phyloP scores from a whole-genome alignment of 1,140 invertebrate species.

The Ruditapes philippinarum region DNA sequence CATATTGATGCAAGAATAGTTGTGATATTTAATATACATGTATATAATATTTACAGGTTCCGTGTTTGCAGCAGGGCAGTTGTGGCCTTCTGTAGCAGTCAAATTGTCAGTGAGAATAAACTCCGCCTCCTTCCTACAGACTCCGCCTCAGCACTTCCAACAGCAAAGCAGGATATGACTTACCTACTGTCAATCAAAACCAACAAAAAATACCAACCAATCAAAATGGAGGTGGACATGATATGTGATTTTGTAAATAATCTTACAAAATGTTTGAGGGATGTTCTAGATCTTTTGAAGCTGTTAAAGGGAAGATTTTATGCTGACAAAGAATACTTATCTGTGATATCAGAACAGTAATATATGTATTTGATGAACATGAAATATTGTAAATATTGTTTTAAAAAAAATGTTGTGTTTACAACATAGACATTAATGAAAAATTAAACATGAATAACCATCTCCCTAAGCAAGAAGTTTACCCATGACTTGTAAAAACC shows the following conservation, averaged over 20 bases:
- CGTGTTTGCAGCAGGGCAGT: conserved; percentile 47
- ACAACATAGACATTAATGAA: neutral
- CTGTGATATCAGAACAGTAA: too few species aligned
- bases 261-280: conserved; percentile 59
- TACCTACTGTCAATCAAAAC: conserved; percentile 46
- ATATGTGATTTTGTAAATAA: conserved; percentile 59
- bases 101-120: conserved; percentile 36
- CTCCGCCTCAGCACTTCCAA: neutral
- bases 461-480: too few species aligned
- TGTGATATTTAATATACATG: too few species aligned
- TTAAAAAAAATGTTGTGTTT: too few species aligned
- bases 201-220: conserved; percentile 64
- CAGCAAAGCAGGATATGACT: conserved; percentile 44
- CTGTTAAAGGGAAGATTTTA: conserved; percentile 49
- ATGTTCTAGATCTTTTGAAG: conserved; percentile 43
- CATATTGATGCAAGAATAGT: too few species aligned
- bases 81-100: conserved; percentile 51
- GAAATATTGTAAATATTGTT: too few species aligned
- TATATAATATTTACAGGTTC: too few species aligned
- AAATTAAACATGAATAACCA: conserved; percentile 4
- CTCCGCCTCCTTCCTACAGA: conserved; percentile 35
- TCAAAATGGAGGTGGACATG: conserved; percentile 53
- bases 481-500: too few species aligned
- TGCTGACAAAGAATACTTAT: conserved; percentile 35
- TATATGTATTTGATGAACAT: too few species aligned